A percentile compares a stretch with the other conserved stretches of the same genome.
phyloP scores from a whole-genome alignment of 2,888 invertebrate species.

The Drepana falcataria region DNA sequence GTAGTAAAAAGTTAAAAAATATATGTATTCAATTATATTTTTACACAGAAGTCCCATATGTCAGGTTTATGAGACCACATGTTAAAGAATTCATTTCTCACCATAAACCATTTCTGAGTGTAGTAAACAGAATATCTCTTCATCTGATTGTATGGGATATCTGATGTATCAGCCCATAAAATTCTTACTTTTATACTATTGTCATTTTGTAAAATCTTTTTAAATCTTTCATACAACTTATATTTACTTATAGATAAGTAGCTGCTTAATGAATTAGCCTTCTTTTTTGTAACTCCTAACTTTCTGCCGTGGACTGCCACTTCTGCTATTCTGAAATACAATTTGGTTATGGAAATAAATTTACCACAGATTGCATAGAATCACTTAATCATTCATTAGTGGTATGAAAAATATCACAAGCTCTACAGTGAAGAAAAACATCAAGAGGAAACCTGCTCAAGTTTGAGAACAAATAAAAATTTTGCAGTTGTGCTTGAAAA shows the following conservation, averaged over 20 bases:
- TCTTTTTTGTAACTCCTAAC: constrained; percentile 87
- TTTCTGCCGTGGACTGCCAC: constrained; percentile 87
- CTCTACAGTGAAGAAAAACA: no score
- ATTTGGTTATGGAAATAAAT: background rate
- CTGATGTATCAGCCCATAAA: constrained; percentile 20
- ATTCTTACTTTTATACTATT: constrained; percentile 29
- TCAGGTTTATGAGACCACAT: constrained; percentile 79
- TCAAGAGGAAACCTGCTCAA: no score
- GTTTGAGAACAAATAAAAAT: no score
- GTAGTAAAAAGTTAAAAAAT: no score
- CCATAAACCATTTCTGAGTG: constrained; percentile 51
- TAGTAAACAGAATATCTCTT: constrained; percentile 48
- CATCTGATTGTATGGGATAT: constrained; percentile 56
- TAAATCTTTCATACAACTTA: constrained; percentile 69
- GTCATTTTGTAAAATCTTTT: constrained; percentile 49
- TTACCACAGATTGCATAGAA: no score
- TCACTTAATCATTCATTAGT: no score
- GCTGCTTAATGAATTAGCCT: constrained; percentile 48
- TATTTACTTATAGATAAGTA: constrained; percentile 77
- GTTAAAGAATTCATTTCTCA: constrained; percentile 71
- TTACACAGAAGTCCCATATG: constrained; percentile 56
- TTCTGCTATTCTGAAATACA: constrained; percentile 79
- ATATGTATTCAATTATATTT: background rate
- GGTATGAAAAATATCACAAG: no score
- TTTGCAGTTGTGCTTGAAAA: no score